phyloP scores from a whole-genome alignment of 1,140 invertebrate genomes.

The Formica exsecta region DNA sequence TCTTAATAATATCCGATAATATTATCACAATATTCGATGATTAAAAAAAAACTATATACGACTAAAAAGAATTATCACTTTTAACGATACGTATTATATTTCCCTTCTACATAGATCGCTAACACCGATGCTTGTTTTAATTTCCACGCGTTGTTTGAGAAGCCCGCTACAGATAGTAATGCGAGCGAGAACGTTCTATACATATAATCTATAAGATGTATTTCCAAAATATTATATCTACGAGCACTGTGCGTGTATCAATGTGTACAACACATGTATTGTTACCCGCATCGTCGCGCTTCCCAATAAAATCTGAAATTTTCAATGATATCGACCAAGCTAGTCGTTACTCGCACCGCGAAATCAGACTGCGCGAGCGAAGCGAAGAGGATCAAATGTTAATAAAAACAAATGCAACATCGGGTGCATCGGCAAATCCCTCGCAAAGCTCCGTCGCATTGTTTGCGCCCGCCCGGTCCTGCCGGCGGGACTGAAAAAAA shows the following conservation, averaged over 20 bases:
- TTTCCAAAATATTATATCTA: conserved; percentile 26
- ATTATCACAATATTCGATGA: conserved; percentile 30
- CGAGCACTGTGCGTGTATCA: not conserved
- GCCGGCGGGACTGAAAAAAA: conserved; percentile 47
- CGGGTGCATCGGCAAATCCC: conserved; percentile 70
- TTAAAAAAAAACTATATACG: not conserved
- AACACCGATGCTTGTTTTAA: not conserved
- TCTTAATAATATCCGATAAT: conserved; percentile 47
- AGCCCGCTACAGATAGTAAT: not conserved
- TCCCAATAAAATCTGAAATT: conserved; percentile 57
- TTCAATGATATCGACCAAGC: conserved; percentile 32
- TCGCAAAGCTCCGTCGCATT: conserved; percentile 68
- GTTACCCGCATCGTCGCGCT: not conserved
- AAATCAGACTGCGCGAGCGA: conserved; percentile 26
- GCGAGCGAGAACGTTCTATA: not conserved
- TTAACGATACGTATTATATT: not conserved
- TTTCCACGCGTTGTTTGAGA: not conserved
- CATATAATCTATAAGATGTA: conserved; percentile 18
- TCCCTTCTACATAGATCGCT: not conserved
- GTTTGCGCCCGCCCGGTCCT: conserved; percentile 16
- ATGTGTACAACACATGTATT: not conserved
- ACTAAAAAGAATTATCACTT: not conserved
- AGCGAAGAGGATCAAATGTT: conserved; percentile 69
- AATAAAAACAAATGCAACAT: conserved; percentile 71
- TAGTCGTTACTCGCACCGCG: conserved; percentile 42